Base-by-base conservation (phyloP, 2,888 invertebrate species). In the Notodonta dromedarius region DNA sequence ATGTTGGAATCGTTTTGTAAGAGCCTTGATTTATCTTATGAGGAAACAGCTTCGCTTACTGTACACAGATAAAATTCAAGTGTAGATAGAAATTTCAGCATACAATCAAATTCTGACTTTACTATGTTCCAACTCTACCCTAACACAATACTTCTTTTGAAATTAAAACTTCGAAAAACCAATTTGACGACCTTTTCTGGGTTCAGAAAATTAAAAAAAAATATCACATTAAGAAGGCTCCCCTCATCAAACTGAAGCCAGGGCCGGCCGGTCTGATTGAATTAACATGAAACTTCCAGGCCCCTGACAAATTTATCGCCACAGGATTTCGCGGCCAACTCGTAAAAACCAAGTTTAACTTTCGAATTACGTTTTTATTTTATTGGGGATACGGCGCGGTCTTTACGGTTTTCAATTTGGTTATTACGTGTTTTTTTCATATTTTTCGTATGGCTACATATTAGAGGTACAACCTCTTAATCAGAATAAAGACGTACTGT, bases 221-320 rank as follows among this genome's bases (percentile, higher is more conserved):
- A 77, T 65, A 70, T 50, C 70, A 67, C 75, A 71, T 77, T 76
- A 80, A 79, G 77, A 73, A 77, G 65, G 73, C 83, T 81, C 76
- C 88, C 90, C 86, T 86, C 86, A 87, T 88, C 90, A 90, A 88
- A 87, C 83, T 84, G 87, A 90, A 90, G 89, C 88, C 90, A 79
- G 78, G 74, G 73, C 65, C 72, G 74, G 73, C 64, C 72, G 13
- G 75, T 82, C 84, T 90, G 91, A 93, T 92, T 92, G 90, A 93
- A 93, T 93, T 92, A 92, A 83, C 89, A 86, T 84, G 85, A 87
- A 93, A 90, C 85, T 92, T 92, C 86, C 73, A 72, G 80, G 83
- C 73, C 78, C 70, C 80, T 86, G 85, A 89, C 81, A 89, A 91
- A 92, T 91, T 92, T 93, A 91, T 90, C 77, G 85, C 80, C 79